phyloP scores from a whole-genome alignment of 2,797 vertebrate genomes.

The Gymnothorax reevesii region DNA sequence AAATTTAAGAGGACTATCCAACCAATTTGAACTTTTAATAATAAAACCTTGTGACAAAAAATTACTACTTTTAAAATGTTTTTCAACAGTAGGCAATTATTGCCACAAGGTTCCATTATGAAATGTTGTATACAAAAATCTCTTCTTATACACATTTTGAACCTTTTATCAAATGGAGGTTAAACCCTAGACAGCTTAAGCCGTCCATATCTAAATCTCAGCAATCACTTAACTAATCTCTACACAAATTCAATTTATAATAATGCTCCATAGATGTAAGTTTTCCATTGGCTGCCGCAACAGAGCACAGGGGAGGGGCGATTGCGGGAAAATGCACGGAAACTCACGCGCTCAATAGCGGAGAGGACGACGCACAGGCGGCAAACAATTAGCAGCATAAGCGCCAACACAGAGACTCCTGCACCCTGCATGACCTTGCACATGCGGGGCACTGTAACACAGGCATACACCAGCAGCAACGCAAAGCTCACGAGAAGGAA shows the following conservation, averaged over 20 bases:
- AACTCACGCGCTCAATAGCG: too few species aligned
- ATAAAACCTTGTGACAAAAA: too few species aligned
- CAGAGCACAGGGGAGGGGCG: too few species aligned
- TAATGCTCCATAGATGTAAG: not conserved
- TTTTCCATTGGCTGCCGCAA: not conserved
- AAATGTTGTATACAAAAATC: too few species aligned
- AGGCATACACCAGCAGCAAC: not conserved
- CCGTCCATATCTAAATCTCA: not conserved
- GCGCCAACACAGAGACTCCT: not conserved
- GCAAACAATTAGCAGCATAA: not conserved
- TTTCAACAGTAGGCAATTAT: too few species aligned
- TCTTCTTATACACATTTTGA: not conserved
- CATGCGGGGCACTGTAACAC: not conserved
- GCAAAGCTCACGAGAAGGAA: not conserved
- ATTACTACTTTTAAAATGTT: too few species aligned
- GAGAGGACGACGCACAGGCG: too few species aligned
- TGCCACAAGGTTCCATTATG: too few species aligned
- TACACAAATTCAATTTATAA: not conserved
- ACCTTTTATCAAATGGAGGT: not conserved
- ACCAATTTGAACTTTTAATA: not conserved
- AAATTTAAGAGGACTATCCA: not conserved
- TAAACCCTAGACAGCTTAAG: not conserved
- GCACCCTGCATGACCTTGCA: not conserved
- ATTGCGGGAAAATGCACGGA: too few species aligned
- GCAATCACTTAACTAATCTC: not conserved